Evolutionary conservation across 1,140 invertebrate genomes (phyloP).

Genomic region (Vanessa tameamea): DNA sequence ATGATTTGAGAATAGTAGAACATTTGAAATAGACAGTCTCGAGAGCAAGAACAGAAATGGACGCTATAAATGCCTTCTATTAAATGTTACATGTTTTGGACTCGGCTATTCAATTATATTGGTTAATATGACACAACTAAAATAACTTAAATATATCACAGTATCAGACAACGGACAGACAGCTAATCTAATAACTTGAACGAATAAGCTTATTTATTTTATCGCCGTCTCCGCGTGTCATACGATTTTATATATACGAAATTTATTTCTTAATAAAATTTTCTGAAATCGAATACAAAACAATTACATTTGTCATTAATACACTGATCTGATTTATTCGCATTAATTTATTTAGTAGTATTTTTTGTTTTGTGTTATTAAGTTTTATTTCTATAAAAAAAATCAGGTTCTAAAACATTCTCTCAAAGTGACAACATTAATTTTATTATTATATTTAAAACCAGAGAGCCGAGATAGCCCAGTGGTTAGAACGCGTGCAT

Average conservation of each 20-base stretch:
- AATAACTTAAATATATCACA: background rate
- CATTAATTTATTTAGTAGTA: too few species aligned
- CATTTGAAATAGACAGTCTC: background rate
- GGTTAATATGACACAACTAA: background rate
- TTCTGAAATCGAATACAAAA: too few species aligned
- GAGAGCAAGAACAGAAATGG: background rate
- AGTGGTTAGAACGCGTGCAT: too few species aligned
- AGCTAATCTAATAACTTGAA: conserved; percentile 15
- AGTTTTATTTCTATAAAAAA: too few species aligned
- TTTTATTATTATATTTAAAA: too few species aligned
- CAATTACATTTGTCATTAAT: too few species aligned
- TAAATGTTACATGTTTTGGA: background rate
- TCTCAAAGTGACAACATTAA: too few species aligned
- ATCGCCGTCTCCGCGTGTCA: conserved; percentile 10
- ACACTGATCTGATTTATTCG: too few species aligned
- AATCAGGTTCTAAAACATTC: too few species aligned
- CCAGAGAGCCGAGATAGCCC: too few species aligned
- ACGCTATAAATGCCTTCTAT: background rate
- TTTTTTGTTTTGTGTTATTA: too few species aligned
- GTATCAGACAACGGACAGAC: conserved; percentile 6
- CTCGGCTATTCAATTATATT: background rate
- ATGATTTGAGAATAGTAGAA: background rate
- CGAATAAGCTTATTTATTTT: conserved; percentile 24
- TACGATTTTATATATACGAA: conserved; percentile 4
- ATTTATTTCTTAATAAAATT: background rate